phyloP scores from a whole-genome alignment of 2,113 vertebrate species.

The Herpailurus yagouaroundi region DNA sequence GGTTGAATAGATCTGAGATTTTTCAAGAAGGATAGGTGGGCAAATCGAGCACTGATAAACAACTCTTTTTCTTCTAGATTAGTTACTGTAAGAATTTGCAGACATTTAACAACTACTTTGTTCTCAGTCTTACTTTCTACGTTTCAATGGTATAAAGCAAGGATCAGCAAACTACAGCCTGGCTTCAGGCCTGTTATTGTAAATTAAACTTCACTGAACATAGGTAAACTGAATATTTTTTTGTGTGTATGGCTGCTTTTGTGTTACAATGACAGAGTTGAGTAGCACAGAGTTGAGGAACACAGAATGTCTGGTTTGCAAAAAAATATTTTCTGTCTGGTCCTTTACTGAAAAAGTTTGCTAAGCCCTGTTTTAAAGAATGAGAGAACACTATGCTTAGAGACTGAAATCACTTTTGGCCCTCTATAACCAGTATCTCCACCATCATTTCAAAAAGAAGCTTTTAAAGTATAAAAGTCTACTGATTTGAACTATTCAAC shows the following conservation, averaged over 20 bases:
- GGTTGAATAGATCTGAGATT: neutral
- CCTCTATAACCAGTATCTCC: neutral
- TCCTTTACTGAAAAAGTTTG: neutral
- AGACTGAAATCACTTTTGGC: neutral
- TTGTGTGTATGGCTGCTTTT: neutral
- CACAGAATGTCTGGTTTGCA: neutral
- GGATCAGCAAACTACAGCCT: neutral
- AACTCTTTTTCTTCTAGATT: neutral
- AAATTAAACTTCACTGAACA: neutral
- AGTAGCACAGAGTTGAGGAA: neutral
- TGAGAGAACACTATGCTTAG: neutral
- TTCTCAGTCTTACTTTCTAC: neutral
- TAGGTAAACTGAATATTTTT: neutral
- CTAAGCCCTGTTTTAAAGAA: neutral
- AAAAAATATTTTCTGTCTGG: neutral
- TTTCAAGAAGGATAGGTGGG: conserved; percentile 30
- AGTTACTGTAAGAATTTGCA: conserved; percentile 3
- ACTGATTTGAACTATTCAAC: conserved; percentile 14
- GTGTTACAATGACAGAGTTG: neutral
- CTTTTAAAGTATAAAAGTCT: neutral
- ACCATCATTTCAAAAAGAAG: conserved; percentile 57
- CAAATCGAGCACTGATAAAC: neutral
- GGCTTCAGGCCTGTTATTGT: neutral
- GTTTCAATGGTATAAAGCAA: neutral
- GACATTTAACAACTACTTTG: neutral